These are phyloP conservation scores for Sinhomidia bicolor DNA, from an alignment of 2,888 invertebrate species.

Conservation along the genomic window DNA sequence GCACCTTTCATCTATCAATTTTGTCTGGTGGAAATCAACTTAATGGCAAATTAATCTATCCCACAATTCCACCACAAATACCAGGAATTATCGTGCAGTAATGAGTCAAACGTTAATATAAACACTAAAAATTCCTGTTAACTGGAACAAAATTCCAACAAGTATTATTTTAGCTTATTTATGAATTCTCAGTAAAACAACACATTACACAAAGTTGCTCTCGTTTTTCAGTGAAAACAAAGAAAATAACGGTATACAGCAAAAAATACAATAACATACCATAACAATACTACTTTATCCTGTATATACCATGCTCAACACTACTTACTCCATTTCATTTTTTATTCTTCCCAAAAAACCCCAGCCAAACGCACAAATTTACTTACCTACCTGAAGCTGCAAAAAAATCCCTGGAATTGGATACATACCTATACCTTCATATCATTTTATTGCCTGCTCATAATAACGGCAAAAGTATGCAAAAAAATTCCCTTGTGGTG, in stretches of 20 bases:
- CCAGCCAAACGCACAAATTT: constrained; percentile 4
- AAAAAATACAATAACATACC: neutral
- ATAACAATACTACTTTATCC: constrained; percentile 16
- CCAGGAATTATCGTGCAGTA: constrained; percentile 43
- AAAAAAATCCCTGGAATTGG: constrained; percentile 5
- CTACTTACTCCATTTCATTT: constrained; percentile 17
- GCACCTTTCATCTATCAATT: neutral
- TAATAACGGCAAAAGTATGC: neutral
- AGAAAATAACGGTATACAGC: neutral
- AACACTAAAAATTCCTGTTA: too few relatives aligned
- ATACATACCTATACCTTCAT: neutral
- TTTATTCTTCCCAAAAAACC: neutral
- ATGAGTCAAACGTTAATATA: constrained; percentile 50
- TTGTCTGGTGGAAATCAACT: neutral
- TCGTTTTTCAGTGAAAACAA: neutral
- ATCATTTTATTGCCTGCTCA: neutral
- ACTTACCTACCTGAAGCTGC: constrained; percentile 43
- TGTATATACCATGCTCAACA: neutral
- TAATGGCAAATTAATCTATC: too few relatives aligned
- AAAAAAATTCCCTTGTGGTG: constrained; percentile 49
- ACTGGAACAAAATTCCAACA: too few relatives aligned
- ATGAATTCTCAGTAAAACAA: constrained; percentile 39
- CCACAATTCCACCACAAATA: too few relatives aligned
- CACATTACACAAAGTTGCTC: neutral
- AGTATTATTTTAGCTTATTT: constrained; percentile 41